Conservation (phyloP, 2,888 invertebrate genomes). For the Gastrophysa polygoni region DNA sequence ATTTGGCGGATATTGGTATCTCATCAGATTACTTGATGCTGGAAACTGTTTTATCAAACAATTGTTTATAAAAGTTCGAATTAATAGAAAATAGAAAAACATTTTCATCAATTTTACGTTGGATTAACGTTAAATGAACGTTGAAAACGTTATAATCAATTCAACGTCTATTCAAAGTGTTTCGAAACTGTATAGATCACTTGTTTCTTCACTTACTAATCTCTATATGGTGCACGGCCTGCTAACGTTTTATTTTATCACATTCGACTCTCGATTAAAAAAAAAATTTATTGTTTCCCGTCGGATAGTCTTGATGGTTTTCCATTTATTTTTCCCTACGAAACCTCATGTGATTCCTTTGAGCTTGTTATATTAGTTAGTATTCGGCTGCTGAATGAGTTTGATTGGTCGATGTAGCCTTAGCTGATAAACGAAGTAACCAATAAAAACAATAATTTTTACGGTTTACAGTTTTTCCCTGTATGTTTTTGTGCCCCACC, state of each 20-base stretch:
- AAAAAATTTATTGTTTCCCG: not conserved
- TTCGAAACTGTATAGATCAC: not conserved
- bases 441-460: too few species aligned
- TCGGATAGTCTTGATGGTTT: conserved; percentile 13
- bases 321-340: conserved; percentile 17
- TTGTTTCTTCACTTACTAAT: conserved; percentile 5
- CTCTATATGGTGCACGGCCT: conserved; percentile 15
- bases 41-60: too few species aligned
- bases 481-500: too few species aligned
- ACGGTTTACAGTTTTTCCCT: too few species aligned
- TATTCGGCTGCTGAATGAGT: conserved; percentile 8
- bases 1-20: too few species aligned
- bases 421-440: conserved; percentile 1
- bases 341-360: conserved; percentile 13
- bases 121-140: not conserved
- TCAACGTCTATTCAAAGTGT: not conserved
- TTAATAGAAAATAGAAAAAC: too few species aligned
- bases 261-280: conserved; percentile 31
- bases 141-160: not conserved
- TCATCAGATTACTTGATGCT: too few species aligned
- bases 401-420: not conserved
- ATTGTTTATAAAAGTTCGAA: too few species aligned
- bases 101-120: not conserved
- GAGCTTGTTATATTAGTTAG: conserved; percentile 13
- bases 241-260: conserved; percentile 37